phyloP scores from a whole-genome alignment of 2,797 vertebrate genomes.

The Enteromius anoplus region DNA sequence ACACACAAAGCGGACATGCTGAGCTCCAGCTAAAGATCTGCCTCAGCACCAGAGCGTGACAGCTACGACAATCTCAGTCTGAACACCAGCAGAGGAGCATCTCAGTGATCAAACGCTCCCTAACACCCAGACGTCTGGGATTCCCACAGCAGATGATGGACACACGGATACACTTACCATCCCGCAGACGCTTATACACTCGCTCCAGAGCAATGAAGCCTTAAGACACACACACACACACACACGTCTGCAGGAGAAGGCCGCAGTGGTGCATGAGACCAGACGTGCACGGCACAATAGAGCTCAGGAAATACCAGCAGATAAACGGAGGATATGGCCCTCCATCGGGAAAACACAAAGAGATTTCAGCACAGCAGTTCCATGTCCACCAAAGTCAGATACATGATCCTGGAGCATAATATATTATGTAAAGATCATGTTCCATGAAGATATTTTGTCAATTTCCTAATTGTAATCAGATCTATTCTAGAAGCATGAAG shows the following conservation, averaged over 20 bases:
- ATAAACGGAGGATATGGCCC: constrained; percentile 51
- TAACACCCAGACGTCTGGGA: background rate
- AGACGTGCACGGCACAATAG: constrained; percentile 44
- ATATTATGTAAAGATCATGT: too few relatives aligned
- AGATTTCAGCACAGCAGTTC: background rate
- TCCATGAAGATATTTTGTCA: too few relatives aligned
- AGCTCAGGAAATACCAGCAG: constrained; percentile 61
- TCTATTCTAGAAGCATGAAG: too few relatives aligned
- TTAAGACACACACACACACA: constrained; percentile 27
- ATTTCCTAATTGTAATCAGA: background rate
- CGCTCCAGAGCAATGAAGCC: constrained; percentile 22
- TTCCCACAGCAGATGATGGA: constrained; percentile 13
- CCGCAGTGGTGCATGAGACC: background rate
- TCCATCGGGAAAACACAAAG: background rate
- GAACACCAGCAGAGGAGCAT: background rate
- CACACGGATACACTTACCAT: constrained; percentile 66
- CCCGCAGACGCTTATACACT: constrained; percentile 59
- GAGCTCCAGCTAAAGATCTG: background rate
- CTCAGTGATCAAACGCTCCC: too few relatives aligned
- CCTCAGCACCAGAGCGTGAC: too few relatives aligned
- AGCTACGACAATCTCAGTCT: too few relatives aligned
- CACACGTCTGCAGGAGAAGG: constrained; percentile 15
- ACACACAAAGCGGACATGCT: background rate
- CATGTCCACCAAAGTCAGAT: background rate
- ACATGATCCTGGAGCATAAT: too few relatives aligned